Evolutionary conservation across 2,797 vertebrate species (phyloP).

Genomic region (Malacoraja senta): DNA sequence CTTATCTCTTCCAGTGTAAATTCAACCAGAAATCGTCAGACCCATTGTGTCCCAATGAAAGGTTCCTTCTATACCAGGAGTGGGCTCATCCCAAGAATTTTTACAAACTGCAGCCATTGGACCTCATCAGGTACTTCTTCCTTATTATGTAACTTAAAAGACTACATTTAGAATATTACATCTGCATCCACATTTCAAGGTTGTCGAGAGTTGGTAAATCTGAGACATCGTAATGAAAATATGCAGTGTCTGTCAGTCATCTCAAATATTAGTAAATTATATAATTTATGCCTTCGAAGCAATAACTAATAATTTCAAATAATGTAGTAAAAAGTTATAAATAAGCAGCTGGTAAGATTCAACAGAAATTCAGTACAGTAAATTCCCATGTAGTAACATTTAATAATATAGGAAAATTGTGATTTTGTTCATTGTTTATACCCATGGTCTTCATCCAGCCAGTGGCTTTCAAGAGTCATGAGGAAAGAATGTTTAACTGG

Average conservation of each 20-base stretch:
- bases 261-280: neutral
- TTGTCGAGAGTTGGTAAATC: neutral
- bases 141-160: neutral
- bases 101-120: constrained; percentile 83
- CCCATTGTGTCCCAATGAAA: constrained; percentile 66
- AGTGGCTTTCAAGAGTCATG: neutral
- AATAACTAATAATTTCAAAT: neutral
- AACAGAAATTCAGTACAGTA: neutral
- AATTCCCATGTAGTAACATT: neutral
- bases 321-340: neutral
- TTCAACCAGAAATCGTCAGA: constrained; percentile 67
- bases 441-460: neutral
- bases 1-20: constrained; percentile 61
- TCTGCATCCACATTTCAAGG: too few species aligned
- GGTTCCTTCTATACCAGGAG: constrained; percentile 75
- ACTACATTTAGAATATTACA: neutral
- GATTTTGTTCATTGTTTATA: neutral
- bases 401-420: neutral
- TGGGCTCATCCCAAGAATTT: constrained; percentile 86
- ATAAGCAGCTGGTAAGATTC: neutral
- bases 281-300: neutral
- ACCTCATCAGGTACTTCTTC: constrained; percentile 73
- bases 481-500: too few species aligned
- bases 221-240: neutral
- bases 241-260: neutral